Evolutionary conservation across 2,113 vertebrate species (phyloP), one percentile per base, ranked within the genome.

Genomic region (Mobula hypostoma): DNA sequence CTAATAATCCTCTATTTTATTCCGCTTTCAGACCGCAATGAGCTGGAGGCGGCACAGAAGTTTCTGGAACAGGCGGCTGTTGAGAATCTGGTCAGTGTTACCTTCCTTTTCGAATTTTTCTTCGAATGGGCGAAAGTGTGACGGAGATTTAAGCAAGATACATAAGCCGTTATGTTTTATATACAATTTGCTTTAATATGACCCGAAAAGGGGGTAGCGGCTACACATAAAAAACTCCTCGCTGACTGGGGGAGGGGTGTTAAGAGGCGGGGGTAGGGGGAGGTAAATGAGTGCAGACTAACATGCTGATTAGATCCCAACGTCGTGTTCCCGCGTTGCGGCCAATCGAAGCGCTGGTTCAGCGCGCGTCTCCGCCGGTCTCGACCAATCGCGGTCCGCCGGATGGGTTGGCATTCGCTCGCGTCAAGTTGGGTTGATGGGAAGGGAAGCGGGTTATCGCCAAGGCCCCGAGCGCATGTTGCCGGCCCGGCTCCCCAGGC

Each of bases 41-140:
- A 99, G 95, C 97, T 98, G 96, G 98, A 99, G 96, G 98, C 98
- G 94, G 98, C 98, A 32, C 98, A 99, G 98, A 98, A 99, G 98
- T 99, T 99, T 97, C 97, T 99, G 97, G 98, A 99, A 96, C 98
- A 98, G 95, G 98, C 98, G 94, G 98, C 98, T 48, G 97, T 98
- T 74, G 98, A 99, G 95, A 98, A 99, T 96, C 97, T 98, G 98
- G 98, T 99, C 93, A 97, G 97, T 96, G 61, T n/a, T 32, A 24
- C 40, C 12, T 85, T 85, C 82, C 9, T 48, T 48, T 48, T 48
- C 2, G 1, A 48, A 48, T 48, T 48, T 48, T 48, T 2, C 48
- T 87, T 87, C 63, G 83, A 87, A 87, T 87, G 56, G 56, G 5
- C 7, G 36, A 15, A 21, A 7, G n/a, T 5, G 79, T 32, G 79